These are phyloP conservation scores for Oceanodroma leucorhoa DNA, from an alignment of 2,797 vertebrate genomes.

Conservation along the genomic window DNA sequence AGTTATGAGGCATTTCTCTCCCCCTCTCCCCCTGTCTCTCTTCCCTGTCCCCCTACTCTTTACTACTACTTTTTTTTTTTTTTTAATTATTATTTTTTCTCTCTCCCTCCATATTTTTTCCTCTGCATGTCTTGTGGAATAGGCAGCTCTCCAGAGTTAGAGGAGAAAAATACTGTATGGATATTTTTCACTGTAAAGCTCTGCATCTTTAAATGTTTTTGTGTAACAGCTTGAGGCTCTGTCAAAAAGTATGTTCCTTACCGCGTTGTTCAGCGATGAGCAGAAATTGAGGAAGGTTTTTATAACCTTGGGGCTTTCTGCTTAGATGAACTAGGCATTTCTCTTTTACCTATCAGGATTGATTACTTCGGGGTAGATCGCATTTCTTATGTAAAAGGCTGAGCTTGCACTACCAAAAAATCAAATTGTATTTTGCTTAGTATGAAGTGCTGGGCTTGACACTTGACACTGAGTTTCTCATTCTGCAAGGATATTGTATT, in stretches of 20 bases:
- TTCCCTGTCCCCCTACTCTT: accelerated
- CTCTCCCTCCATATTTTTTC: neutral
- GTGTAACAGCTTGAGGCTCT: slow-evolving; percentile 8
- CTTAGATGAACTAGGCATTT: neutral
- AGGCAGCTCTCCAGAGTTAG: neutral
- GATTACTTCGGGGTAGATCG: slow-evolving; percentile 14
- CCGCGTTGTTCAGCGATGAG: neutral
- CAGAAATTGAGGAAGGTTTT: neutral
- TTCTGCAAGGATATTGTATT: neutral
- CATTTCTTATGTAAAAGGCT: neutral
- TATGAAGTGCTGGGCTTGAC: neutral
- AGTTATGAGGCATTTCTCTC: neutral
- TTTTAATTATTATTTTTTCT: neutral
- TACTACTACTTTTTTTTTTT: neutral
- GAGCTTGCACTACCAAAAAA: neutral
- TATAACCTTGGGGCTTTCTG: slow-evolving; percentile 35
- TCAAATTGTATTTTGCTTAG: neutral
- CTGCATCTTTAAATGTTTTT: neutral
- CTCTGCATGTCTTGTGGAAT: neutral
- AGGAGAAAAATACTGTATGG: neutral
- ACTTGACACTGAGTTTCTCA: neutral
- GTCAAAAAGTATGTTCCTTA: neutral
- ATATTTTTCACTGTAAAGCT: neutral
- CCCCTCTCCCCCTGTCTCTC: neutral
- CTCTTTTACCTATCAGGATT: slow-evolving; percentile 1